These are phyloP conservation scores for Rhingia campestris DNA, from an alignment of 2,888 invertebrate genomes.

Conservation along the genomic window DNA sequence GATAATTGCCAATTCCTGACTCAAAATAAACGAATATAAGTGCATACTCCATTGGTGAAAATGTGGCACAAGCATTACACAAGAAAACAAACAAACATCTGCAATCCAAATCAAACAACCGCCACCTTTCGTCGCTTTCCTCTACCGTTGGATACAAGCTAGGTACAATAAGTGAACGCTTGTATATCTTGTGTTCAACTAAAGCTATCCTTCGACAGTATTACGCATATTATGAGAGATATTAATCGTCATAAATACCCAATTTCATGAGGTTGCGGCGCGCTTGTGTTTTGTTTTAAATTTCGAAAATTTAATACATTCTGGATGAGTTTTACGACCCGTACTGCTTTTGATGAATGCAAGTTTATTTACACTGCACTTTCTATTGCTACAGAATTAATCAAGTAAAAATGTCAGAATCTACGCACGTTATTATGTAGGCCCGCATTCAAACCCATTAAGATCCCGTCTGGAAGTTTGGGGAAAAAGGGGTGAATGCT, in stretches of 20 bases:
- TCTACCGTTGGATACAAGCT: neutral
- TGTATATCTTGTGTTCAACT: neutral
- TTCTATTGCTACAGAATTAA: conserved; percentile 39
- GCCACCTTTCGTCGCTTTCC: neutral
- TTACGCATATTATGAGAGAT: conserved; percentile 16
- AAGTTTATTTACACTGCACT: conserved; percentile 40
- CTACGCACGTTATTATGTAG: neutral
- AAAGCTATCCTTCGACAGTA: neutral
- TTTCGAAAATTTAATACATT: conserved; percentile 36
- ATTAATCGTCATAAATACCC: conserved; percentile 38
- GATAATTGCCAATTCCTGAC: neutral
- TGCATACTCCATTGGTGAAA: conserved; percentile 26
- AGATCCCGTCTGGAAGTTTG: neutral
- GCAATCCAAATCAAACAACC: conserved; percentile 22
- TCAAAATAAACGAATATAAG: conserved; percentile 29
- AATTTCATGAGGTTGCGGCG: conserved; percentile 39
- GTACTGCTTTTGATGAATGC: conserved; percentile 32
- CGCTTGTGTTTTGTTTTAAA: conserved; percentile 29
- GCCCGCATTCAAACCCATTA: conserved; percentile 1
- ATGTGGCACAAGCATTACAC: conserved; percentile 49
- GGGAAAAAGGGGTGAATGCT: conserved; percentile 38
- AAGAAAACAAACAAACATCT: conserved; percentile 48
- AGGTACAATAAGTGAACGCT: neutral
- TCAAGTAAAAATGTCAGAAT: conserved; percentile 30
- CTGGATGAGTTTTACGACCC: conserved; percentile 42